Percentiles rank a stretch among this genome's conserved stretches.
phyloP scores from a whole-genome alignment of 2,113 vertebrate species.

The Trichechus manatus region DNA sequence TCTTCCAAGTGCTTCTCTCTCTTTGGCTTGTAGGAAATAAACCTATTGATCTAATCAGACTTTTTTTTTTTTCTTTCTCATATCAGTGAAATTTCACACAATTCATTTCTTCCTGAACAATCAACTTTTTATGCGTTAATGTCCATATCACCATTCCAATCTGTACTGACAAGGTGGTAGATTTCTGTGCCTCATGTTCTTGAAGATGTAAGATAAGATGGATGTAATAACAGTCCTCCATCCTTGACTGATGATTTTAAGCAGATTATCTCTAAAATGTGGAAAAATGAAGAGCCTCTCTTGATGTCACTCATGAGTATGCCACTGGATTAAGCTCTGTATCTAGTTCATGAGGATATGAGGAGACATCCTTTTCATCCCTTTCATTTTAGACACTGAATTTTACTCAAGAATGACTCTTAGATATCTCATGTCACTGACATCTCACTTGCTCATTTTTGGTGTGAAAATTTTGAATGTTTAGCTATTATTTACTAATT shows the following conservation, averaged over 20 bases:
- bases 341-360: rapidly evolving
- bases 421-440: background rate
- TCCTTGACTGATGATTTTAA: background rate
- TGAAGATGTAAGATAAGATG: background rate
- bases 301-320: too few species aligned
- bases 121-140: background rate
- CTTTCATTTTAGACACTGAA: background rate
- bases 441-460: background rate
- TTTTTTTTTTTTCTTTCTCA: background rate
- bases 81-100: background rate
- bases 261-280: background rate
- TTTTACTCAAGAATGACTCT: background rate
- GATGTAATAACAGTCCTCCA: background rate
- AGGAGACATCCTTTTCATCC: too few species aligned
- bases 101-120: background rate
- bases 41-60: background rate
- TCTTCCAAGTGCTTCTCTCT: slow-evolving; percentile 21
- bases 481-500: background rate
- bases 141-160: background rate
- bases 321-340: background rate
- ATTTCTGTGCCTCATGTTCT: background rate
- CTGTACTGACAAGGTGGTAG: background rate
- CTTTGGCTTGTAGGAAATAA: background rate
- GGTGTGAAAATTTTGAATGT: background rate
- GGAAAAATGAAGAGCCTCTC: background rate